phyloP scores from a whole-genome alignment of 2,797 vertebrate genomes.

The Alcedo atthis region DNA sequence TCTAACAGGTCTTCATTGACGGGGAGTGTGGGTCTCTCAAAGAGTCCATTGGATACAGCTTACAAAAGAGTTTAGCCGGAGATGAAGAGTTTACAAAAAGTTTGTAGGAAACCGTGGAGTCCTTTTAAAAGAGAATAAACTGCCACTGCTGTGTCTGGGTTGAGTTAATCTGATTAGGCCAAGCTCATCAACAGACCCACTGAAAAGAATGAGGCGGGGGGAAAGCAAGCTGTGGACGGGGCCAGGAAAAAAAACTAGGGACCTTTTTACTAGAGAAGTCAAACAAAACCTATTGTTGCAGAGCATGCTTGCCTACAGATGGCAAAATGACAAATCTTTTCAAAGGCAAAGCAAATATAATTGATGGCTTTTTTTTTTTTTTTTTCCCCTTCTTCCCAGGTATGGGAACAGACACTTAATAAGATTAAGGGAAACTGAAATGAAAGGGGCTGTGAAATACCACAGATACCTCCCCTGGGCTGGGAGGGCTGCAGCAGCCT shows the following conservation, averaged over 20 bases:
- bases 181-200: conserved; percentile 90
- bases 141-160: conserved; percentile 87
- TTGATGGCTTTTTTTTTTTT: conserved; percentile 65
- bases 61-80: conserved; percentile 84
- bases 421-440: conserved; percentile 78
- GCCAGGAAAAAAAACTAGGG: conserved; percentile 69
- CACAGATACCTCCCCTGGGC: background rate
- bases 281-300: conserved; percentile 85
- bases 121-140: conserved; percentile 92
- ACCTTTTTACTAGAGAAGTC: conserved; percentile 76
- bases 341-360: conserved; percentile 84
- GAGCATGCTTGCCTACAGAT: conserved; percentile 88
- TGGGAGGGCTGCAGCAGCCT: background rate
- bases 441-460: conserved; percentile 67
- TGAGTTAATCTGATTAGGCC: conserved; percentile 97
- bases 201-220: conserved; percentile 84
- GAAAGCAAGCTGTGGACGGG: conserved; percentile 82
- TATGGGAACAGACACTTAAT: conserved; percentile 83
- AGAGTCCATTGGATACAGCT: conserved; percentile 82
- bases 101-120: conserved; percentile 87
- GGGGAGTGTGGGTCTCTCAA: conserved; percentile 84
- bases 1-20: conserved; percentile 87
- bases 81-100: conserved; percentile 89
- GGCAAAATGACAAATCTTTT: conserved; percentile 87
- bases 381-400: conserved; percentile 49